Evolutionary conservation across 2,888 invertebrate species (phyloP), one percentile per base, ranked within the genome.

Genomic region (Megalurothrips usitatus): DNA sequence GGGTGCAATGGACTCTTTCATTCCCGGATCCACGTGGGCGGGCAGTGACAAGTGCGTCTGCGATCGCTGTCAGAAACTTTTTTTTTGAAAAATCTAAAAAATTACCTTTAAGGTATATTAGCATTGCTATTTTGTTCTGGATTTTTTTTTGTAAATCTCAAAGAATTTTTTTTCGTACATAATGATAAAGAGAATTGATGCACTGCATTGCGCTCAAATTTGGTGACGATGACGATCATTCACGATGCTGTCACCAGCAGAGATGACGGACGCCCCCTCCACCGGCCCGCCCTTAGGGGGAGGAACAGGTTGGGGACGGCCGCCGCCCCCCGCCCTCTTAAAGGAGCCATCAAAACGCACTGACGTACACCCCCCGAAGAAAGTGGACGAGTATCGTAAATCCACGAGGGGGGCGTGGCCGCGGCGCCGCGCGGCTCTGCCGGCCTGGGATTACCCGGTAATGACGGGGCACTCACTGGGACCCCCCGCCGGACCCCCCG

Each of bases 321-420:
- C 0, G 26, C 8, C 23, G 68, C 23, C 26, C 23, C 26, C 23
- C 68, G 1, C 68, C 68, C 68, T 43, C 34, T 75, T 75, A 75
- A 75, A 26, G 68, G 68, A 75, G 68, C 68, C 68, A 75, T 75
- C 68, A 75, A 75, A 75, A 26, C 68, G 68, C 34, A 43, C 68
- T 26, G 12, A 75, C 68, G 23, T 75, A 75, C 23, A 75, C 68
- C 34, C 34, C n/a, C 68, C 26, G 68, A 75, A 75, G 68, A 75
- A 75, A 75, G 68, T 75, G 68, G 68, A 26, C 68, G 68, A 26
- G 23, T 75, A 75, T 75, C 68, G 68, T 75, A 75, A 75, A 75
- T n/a, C 68, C 23, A 26, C 34, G 34, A 43, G 34, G 34, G n/a
- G 9, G 58, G 19, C 58, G 58, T 14, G 10, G 58, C 58, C 58